Base-by-base conservation (phyloP, 2,888 invertebrate genomes). In the Acrobasis consociella region DNA sequence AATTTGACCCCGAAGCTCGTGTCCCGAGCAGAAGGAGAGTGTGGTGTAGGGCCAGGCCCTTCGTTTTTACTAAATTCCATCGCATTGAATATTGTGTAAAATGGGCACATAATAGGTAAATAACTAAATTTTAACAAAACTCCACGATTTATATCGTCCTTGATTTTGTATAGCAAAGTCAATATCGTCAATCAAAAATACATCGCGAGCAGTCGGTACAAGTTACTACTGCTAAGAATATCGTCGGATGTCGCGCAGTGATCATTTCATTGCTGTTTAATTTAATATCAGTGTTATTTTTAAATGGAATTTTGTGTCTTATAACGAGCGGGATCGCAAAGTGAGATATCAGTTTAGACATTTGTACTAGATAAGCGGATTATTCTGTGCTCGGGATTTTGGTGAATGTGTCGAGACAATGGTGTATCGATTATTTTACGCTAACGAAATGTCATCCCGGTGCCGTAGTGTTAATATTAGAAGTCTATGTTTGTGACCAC, bases 41-140 rank as follows among this genome's bases (percentile, higher is more conserved):
- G 89, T 82, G 85, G 87, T 87, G 89, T 87, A 90, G 91, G 92
- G 91, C 91, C 82, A 81, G 87, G 91, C 91, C 91, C 89, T 89
- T 87, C 86, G 85, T 85, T 87, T 91, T 89, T 87, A 80, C 16
- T 16, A 42, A 39, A 81, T 89, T 89, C 87, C 88, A 85, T 85
- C 84, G 81, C 79, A 83, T 83, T 82, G 78, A 83, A 87, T 81
- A 83, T 82, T 81, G 87, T 86, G 85, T 89, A 92, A 91, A 92
- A 93, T 93, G 93, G 91, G 91, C 87, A 92, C 91, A 85, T 92
- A 89, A 90, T 91, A 89, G 93, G 93, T 93, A 91, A 91, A 85
- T 86, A 81, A 76, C 67, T 74, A 79, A 79, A 82, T 79, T 74
- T 83, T 65, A 60, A 66, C 67, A 65, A 62, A 61, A 62, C 58